Base-by-base conservation (phyloP, 2,888 invertebrate species). In the Tolmerus cingulatus region DNA sequence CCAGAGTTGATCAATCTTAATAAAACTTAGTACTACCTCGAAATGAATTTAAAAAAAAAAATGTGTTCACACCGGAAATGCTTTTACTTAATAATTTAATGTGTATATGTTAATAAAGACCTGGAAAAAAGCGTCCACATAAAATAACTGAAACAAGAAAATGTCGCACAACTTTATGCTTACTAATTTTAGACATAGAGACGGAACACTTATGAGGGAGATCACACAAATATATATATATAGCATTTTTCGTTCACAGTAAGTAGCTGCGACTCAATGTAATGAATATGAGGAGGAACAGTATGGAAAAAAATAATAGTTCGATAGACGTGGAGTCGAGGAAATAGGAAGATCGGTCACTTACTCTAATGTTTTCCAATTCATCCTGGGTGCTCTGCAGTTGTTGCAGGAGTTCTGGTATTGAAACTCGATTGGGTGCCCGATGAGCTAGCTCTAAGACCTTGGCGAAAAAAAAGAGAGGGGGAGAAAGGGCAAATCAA, bases 311-410 rank as follows among this genome's bases (percentile, higher is more conserved):
- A 90, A 92, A 92, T 87, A 91, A 89, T 89, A 92, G 91, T 89
- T 77, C 37, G 40, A 77, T 30, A 37, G 37, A 77, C n/a, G 40
- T 77, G 40, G 30, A 77, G 34, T 77, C 40, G 77, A 19, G 37
- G 90, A 92, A 91, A 90, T 92, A 66, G 14, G 66, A 66, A 66
- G 66, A 66, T 66, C 66, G 66, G 51, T 74, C n/a, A 91, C 94
- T 94, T 94, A 97, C 97, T 95, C 96, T 96, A 91, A 97, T 95
- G 93, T 96, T 97, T 92, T 97, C 97, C 92, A 97, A 94, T 93
- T 97, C 97, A 66, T 95, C 96, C 93, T 97, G 96, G 40, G 97
- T 97, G 89, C 96, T 95, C 93, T 97, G 96, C 90, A 97, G 93
- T 92, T 97, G 96, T 91, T 96, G 95, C 90, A 97, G 93, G 90